A percentile compares a stretch with the other conserved stretches of the same genome.
Conservation (phyloP, 92 coral and sea anemone genomes). For the Desmophyllum pertusum region DNA sequence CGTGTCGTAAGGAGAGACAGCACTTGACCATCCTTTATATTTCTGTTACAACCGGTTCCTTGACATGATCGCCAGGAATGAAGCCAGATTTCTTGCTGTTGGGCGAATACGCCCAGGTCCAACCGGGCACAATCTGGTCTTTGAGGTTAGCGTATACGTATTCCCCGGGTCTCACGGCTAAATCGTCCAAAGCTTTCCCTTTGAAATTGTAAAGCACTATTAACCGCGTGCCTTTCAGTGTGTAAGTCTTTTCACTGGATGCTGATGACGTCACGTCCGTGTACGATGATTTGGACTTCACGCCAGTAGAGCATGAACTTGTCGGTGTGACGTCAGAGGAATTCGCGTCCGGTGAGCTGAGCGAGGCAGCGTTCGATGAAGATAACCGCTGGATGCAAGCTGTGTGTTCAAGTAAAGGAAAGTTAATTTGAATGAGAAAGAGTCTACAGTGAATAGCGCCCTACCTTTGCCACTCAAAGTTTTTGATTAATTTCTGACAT, state of each 20-base stretch:
- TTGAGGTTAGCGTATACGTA: slow-evolving; percentile 88
- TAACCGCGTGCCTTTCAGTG: slow-evolving; percentile 71
- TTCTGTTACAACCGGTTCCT: slow-evolving; percentile 88
- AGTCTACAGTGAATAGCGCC: background rate
- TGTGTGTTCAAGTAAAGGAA: background rate
- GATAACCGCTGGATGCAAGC: slow-evolving; percentile 57
- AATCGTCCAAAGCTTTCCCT: slow-evolving; percentile 83
- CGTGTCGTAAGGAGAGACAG: background rate
- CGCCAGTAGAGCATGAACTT: slow-evolving; percentile 70
- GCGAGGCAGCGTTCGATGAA: slow-evolving; percentile 23
- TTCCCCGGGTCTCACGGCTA: slow-evolving; percentile 79
- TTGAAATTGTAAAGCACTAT: slow-evolving; percentile 76
- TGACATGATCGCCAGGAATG: slow-evolving; percentile 78
- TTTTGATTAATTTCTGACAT: no score
- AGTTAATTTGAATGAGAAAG: background rate
- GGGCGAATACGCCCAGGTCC: slow-evolving; percentile 92
- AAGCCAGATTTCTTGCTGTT: slow-evolving; percentile 79
- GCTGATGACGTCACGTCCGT: slow-evolving; percentile 73
- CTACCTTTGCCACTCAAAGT: no score
- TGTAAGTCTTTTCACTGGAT: slow-evolving; percentile 66
- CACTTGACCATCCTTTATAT: slow-evolving; percentile 36
- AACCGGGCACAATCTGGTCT: slow-evolving; percentile 85
- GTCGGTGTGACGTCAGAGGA: slow-evolving; percentile 73
- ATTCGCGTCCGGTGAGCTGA: slow-evolving; percentile 46
- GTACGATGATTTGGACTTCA: slow-evolving; percentile 49